Percentiles rank a stretch among this genome's conserved stretches.
phyloP scores from a whole-genome alignment of 2,797 vertebrate genomes.

The Neopelma chrysocephalum region DNA sequence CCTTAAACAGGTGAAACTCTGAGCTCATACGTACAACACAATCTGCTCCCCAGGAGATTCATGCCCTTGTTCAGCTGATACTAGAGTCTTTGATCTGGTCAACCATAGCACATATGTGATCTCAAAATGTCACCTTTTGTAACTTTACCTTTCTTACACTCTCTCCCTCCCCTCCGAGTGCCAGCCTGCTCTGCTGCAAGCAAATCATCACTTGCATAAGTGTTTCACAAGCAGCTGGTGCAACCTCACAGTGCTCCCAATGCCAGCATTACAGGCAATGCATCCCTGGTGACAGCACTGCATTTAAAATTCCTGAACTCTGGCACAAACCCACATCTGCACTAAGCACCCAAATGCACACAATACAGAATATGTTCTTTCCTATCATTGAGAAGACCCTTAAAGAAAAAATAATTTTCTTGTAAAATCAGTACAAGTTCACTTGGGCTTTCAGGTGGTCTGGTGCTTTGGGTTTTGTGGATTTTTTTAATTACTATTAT shows the following conservation, averaged over 20 bases:
- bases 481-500: background rate
- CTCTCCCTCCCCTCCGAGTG: background rate
- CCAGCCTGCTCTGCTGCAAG: background rate
- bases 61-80: background rate
- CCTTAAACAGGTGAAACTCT: background rate
- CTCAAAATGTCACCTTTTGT: background rate
- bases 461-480: background rate
- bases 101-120: background rate
- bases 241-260: fast-evolving
- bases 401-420: background rate
- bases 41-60: background rate
- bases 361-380: background rate
- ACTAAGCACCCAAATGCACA: background rate
- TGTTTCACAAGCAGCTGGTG: background rate
- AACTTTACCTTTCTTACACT: background rate
- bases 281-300: background rate
- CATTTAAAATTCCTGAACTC: background rate
- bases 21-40: background rate
- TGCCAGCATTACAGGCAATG: background rate
- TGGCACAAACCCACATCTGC: background rate
- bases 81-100: background rate
- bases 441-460: background rate
- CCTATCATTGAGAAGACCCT: background rate
- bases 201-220: background rate
- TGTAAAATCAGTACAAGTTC: background rate